phyloP scores from a whole-genome alignment of 2,113 vertebrate species.

The Chiloscyllium plagiosum region DNA sequence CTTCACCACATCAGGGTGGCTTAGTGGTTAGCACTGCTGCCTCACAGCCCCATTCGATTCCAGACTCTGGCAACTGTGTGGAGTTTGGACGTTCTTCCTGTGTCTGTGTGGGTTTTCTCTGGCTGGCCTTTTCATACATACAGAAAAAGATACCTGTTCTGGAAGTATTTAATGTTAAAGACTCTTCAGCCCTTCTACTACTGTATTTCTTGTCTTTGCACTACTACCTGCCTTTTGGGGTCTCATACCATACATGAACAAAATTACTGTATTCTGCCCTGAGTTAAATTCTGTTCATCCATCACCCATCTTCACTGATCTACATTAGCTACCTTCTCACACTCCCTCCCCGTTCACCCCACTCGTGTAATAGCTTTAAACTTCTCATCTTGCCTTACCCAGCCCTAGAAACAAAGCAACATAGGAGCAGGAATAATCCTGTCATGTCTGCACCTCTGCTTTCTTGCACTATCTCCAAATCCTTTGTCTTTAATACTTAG shows the following conservation, averaged over 20 bases:
- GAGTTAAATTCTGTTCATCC: neutral
- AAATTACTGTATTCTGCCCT: neutral
- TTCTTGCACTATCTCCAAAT: too few relatives aligned
- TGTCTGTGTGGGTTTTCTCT: too few relatives aligned
- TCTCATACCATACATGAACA: neutral
- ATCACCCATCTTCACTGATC: neutral
- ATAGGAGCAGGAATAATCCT: too few relatives aligned
- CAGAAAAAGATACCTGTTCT: neutral
- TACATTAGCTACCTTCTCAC: neutral
- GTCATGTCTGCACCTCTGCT: too few relatives aligned
- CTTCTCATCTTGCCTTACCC: neutral
- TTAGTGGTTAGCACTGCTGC: too few relatives aligned
- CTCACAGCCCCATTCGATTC: too few relatives aligned
- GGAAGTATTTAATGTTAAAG: neutral
- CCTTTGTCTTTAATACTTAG: too few relatives aligned
- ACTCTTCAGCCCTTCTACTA: neutral
- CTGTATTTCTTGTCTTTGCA: neutral
- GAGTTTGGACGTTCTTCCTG: too few relatives aligned
- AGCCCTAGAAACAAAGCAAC: too few relatives aligned
- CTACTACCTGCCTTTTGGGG: neutral
- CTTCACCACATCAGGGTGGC: too few relatives aligned
- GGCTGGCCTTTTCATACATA: neutral
- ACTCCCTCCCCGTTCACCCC: too few relatives aligned
- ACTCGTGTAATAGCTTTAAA: neutral
- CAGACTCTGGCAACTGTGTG: too few relatives aligned